Conservation (phyloP, 2,888 invertebrate species). For the Drosophila demipolita region DNA sequence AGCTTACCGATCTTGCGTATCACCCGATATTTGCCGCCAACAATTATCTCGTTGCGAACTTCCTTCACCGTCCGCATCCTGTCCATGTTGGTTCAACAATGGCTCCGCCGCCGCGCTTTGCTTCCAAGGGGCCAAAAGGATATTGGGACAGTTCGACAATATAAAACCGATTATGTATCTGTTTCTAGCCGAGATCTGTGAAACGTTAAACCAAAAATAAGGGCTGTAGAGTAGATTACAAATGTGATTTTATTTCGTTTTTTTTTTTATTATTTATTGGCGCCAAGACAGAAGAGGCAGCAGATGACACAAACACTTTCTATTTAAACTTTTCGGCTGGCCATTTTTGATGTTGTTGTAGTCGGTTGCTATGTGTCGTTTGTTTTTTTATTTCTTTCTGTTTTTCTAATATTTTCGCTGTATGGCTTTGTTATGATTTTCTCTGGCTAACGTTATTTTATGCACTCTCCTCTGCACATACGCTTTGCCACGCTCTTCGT, state of each 20-base stretch:
- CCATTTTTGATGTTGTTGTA: constrained; percentile 34
- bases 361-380: constrained; percentile 29
- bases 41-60: constrained; percentile 89
- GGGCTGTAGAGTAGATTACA: neutral
- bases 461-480: constrained; percentile 49
- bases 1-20: constrained; percentile 95
- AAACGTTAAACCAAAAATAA: neutral
- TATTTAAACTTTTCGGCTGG: constrained; percentile 37
- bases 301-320: constrained; percentile 51
- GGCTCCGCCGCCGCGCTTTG: constrained; percentile 45
- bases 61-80: constrained; percentile 83
- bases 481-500: constrained; percentile 45
- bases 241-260: neutral
- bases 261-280: constrained; percentile 27
- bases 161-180: constrained; percentile 9
- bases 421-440: constrained; percentile 57
- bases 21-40: constrained; percentile 97
- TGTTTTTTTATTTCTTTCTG: constrained; percentile 19
- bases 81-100: constrained; percentile 77
- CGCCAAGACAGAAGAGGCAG: constrained; percentile 28
- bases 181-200: constrained; percentile 27
- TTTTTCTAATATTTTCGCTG: constrained; percentile 4
- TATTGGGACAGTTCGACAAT: constrained; percentile 15
- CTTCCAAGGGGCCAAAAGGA: constrained; percentile 14
- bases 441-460: constrained; percentile 38